phyloP scores from a whole-genome alignment of 2,113 vertebrate species.

The Coracopsis vasa region DNA sequence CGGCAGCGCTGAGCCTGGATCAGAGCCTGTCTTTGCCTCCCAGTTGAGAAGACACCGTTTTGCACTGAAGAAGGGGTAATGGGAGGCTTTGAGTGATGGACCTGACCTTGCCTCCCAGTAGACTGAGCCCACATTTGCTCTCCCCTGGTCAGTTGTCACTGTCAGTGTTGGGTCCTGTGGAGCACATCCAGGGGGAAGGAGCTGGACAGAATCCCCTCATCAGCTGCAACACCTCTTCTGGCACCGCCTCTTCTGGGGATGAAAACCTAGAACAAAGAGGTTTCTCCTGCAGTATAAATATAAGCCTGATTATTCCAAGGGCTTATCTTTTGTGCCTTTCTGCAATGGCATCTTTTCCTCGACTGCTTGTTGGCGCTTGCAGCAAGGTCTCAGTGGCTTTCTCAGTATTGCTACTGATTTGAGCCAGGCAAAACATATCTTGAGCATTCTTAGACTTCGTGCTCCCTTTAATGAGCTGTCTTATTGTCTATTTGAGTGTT shows the following conservation, averaged over 20 bases:
- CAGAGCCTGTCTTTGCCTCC: background rate
- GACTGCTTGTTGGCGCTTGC: accelerated
- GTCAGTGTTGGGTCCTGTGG: background rate
- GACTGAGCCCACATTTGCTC: background rate
- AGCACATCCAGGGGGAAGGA: background rate
- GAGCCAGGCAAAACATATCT: background rate
- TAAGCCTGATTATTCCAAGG: background rate
- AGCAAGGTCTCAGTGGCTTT: background rate
- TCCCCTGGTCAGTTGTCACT: accelerated
- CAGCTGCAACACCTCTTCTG: background rate
- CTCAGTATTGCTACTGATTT: accelerated
- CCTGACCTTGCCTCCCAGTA: background rate
- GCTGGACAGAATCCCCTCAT: background rate
- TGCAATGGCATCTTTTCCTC: background rate
- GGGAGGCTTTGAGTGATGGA: background rate
- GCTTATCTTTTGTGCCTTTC: background rate
- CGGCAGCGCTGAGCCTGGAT: background rate
- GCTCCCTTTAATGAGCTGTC: background rate
- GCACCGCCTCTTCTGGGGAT: background rate
- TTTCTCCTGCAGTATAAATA: background rate
- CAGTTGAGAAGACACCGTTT: background rate
- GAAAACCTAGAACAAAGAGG: background rate
- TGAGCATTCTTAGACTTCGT: background rate
- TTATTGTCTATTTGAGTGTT: background rate
- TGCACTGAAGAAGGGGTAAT: background rate